Base-by-base conservation (phyloP, 1,140 invertebrate genomes). In the Heliconius congener region DNA sequence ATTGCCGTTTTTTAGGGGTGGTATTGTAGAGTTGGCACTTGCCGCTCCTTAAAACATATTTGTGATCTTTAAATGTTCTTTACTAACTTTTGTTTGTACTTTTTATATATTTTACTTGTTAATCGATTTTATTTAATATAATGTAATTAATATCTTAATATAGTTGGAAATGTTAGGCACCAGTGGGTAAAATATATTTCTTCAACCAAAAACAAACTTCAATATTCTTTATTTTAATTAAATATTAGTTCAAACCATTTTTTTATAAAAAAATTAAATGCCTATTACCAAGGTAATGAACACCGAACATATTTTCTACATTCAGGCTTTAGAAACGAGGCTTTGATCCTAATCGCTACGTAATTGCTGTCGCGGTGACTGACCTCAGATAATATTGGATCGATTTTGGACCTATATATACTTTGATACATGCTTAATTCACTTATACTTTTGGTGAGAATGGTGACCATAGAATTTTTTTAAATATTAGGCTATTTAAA, bases 1-100 rank as follows among this genome's bases (percentile, higher is more conserved):
- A 74, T 80, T 88, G 27, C 93, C 93, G 77, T 93, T 94, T 77
- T 94, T 94, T 23, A 94, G 77, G 0, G 92, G 90, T 16, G 91
- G 91, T 11, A 88, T 86, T 11, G 80, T 74, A 1, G 84, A 66
- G 70, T 90, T 90, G 1, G 86, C 88, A 81, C 90, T 92, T 27
- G 77, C 85, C 27, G 87, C 76, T 39, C 91, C 91, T 93, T 71
- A n/a, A 82, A 85, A 73, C 1, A 39, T 39, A 72, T 37, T 39
- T 57, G 23, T 9, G 23, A 8, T 6, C 5, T 37, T 30, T 4
- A 30, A 30, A 71, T 72, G 8, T 39, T 13, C 3, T 30, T 1
- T 66, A 57, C 8, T 57, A 57, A 57, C 1, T 19, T 52, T 37
- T 37, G 34, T 37, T 37, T 37, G 34, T 37, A 6, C 34, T 37